Percentiles rank a stretch among this genome's conserved stretches.
These are phyloP conservation scores for Barypeithes pellucidus DNA, from an alignment of 2,888 invertebrate genomes.

Conservation along the genomic window DNA sequence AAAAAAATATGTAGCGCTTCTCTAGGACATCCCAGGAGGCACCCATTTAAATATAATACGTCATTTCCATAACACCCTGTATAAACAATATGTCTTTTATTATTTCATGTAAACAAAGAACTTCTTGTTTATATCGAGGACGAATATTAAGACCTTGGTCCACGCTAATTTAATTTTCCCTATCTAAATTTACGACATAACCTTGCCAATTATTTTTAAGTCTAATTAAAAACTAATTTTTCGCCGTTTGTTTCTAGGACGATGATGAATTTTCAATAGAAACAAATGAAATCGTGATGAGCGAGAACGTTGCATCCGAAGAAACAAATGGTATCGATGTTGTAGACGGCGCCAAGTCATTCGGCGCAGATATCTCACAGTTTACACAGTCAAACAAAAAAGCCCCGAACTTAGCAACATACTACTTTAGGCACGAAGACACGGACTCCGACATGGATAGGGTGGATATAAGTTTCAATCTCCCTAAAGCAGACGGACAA, in stretches of 20 bases:
- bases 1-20: too few relatives aligned
- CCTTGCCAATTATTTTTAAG: not conserved
- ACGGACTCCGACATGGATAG: conserved; percentile 87
- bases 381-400: conserved; percentile 79
- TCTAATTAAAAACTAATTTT: conserved; percentile 13
- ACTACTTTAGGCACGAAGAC: conserved; percentile 90
- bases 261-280: conserved; percentile 58
- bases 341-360: conserved; percentile 55
- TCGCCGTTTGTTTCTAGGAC: conserved; percentile 58
- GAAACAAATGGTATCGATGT: conserved; percentile 55
- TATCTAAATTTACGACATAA: conserved; percentile 11
- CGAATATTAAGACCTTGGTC: conserved; percentile 15
- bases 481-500: conserved; percentile 49
- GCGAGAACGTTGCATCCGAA: conserved; percentile 55
- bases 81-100: too few relatives aligned
- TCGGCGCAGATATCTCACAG: conserved; percentile 64
- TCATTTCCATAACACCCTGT: too few relatives aligned
- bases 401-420: conserved; percentile 87
- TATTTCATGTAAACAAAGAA: conserved; percentile 16
- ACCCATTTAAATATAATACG: too few relatives aligned
- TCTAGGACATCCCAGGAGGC: too few relatives aligned
- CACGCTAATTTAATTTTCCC: conserved; percentile 1
- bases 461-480: conserved; percentile 57
- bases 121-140: not conserved
- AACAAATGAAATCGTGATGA: conserved; percentile 62